Evolutionary conservation across 1,140 invertebrate genomes (phyloP), one percentile per base, ranked within the genome.

Genomic region (Zaprionus camerounensis): DNA sequence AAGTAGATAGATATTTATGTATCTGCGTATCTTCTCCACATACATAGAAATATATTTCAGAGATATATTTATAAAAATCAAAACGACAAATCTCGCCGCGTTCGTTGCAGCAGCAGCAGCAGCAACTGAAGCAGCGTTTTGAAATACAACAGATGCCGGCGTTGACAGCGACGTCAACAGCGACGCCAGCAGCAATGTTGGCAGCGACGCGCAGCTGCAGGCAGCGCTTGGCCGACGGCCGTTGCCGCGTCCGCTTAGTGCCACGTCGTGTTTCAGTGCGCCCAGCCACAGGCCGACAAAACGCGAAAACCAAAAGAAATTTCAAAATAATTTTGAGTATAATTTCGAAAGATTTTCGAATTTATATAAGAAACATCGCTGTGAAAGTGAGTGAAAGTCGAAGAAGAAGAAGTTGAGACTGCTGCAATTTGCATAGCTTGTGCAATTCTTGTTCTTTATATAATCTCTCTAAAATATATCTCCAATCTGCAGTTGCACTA

Each of bases 51-150:
- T 38, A 46, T 9, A 51, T 80, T 62, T 71, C 49, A 65, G 58
- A 72, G 78, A 84, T 90, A 90, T 88, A 85, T 88, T 88, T 88
- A 84, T 84, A 90, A 88, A 88, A 88, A 81, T 90, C 85, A 90
- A 88, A 88, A 90, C 85, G 84, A 90, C 84, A 88, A 79, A 78
- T 78, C 77, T 78, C 44, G 68, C 13, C 11, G 49, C 53, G 28
- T 12, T 38, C 61, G 17, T 76, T 88, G 85, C 84, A 88, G 78
- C 74, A 84, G 20, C 20, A 38, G 36, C 36, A 28, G 31, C 31
- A 31, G 85, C 81, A 88, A 71, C 74, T 81, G 41, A 5, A 41
- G 38, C 38, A 41, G 2, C 38, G 7, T 88, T 87, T 87, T 87
- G 83, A 87, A 84, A 87, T 88, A 87, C 84, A 87, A 78, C 83